Evolutionary conservation across 2,888 invertebrate species (phyloP).

Genomic region (Rhogogaster chlorosoma): DNA sequence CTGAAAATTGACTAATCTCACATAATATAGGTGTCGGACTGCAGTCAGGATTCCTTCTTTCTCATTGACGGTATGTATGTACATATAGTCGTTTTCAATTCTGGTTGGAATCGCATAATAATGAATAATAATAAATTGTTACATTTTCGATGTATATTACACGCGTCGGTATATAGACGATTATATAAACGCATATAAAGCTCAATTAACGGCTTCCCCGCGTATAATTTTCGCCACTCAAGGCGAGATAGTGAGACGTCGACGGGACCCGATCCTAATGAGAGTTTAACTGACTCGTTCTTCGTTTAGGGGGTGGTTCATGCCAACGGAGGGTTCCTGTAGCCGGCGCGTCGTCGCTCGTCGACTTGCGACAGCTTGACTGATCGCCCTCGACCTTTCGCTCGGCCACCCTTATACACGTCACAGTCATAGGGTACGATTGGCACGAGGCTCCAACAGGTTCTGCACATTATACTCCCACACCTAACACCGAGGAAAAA

Average conservation of each 20-base stretch:
- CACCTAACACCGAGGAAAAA: too few relatives aligned
- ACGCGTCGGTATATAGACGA: too few relatives aligned
- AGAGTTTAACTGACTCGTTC: conserved; percentile 71
- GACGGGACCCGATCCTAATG: conserved; percentile 63
- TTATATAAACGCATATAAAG: background rate
- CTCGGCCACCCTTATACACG: conserved; percentile 27
- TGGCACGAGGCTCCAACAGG: conserved; percentile 24
- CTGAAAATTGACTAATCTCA: background rate
- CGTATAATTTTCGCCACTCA: conserved; percentile 34
- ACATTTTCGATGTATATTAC: too few relatives aligned
- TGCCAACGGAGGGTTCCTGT: conserved; percentile 52
- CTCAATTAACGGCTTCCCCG: conserved; percentile 8
- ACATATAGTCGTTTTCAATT: background rate
- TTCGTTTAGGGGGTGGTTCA: conserved; percentile 63
- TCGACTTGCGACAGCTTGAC: conserved; percentile 41
- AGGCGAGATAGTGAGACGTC: conserved; percentile 59
- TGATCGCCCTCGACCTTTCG: conserved; percentile 44
- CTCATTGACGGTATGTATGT: too few relatives aligned
- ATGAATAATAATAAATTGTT: too few relatives aligned
- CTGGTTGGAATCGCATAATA: too few relatives aligned
- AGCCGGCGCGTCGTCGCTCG: conserved; percentile 1
- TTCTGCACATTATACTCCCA: background rate
- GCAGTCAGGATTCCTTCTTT: background rate
- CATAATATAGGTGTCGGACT: background rate
- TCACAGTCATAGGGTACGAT: background rate